Base-by-base conservation (phyloP, 64 coral and sea anemone genomes). In the Anthopleura sola region DNA sequence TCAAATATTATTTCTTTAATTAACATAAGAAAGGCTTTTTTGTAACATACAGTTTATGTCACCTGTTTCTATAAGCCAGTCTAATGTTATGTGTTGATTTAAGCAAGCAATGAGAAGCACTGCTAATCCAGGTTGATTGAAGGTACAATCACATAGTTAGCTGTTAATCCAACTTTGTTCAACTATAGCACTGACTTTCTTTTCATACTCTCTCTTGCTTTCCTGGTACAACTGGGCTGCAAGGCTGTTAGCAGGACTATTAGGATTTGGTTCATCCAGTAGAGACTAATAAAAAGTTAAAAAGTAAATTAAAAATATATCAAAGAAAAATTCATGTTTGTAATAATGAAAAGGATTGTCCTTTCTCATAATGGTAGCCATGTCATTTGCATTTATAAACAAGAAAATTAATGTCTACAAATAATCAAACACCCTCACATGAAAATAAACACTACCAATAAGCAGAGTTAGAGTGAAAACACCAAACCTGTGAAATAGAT, bases 161-260 rank as follows among this genome's bases (percentile, higher is more conserved):
- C 0, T 57, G 37, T 94, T 92, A 6, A 94, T 8, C 97, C 97
- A 99, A 26, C 97, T 99, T 84, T 91, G 79, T 82, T 99, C 97
- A 54, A 99, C 97, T 60, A 99, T 88, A 31, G 93, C 93, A 75
- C 36, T 87, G 8, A 99, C 97, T 92, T 99, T 99, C 60, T 99
- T 99, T 88, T 99, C 97, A 50, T 99, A 99, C 60, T 99, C 97
- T 47, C 97, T 93, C 75, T 87, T 94, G 85, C 94, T 99, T 87
- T 99, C 97, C 68, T 99, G 97, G 56, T 99, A 99, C 75, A 99
- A 89, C 86, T 99, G 97, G 1, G 97, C 97, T 62, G 97, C 97
- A 83, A 99, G 91, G 55, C 97, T 99, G 93, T 99, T 99, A 5
- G 97, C 97, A 55, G 97, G 97, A 92, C 97, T 99, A 75, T 99